These are phyloP conservation scores for Drosophila oshimai DNA, from an alignment of 1,140 invertebrate species.

Conservation along the genomic window DNA sequence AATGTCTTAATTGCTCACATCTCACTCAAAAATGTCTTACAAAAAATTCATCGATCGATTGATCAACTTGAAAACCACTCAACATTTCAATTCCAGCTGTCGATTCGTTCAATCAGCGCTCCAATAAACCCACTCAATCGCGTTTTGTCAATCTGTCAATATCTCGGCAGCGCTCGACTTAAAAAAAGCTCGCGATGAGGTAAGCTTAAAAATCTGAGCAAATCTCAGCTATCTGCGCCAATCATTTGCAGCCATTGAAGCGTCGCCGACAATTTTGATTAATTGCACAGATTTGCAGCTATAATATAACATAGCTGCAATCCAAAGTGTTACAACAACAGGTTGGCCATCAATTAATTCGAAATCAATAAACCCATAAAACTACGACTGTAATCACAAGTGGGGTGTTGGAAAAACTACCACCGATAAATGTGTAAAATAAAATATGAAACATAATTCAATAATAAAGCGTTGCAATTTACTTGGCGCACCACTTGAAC, in stretches of 20 bases:
- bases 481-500: slow-evolving; percentile 31
- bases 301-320: slow-evolving; percentile 9
- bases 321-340: slow-evolving; percentile 32
- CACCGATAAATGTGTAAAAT: slow-evolving; percentile 6
- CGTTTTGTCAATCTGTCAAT: slow-evolving; percentile 59
- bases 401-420: slow-evolving; percentile 14
- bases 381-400: neutral
- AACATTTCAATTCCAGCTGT: slow-evolving; percentile 36
- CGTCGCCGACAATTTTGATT: slow-evolving; percentile 39
- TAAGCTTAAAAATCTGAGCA: slow-evolving; percentile 29
- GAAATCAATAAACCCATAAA: slow-evolving; percentile 49
- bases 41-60: slow-evolving; percentile 6
- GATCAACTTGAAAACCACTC: slow-evolving; percentile 2
- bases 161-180: slow-evolving; percentile 29
- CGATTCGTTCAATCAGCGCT: slow-evolving; percentile 26
- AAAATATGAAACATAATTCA: slow-evolving; percentile 53
- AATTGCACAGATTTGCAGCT: slow-evolving; percentile 41
- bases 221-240: slow-evolving; percentile 19
- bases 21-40: neutral
- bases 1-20: neutral
- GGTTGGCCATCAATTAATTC: slow-evolving; percentile 38
- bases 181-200: slow-evolving; percentile 50
- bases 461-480: slow-evolving; percentile 55
- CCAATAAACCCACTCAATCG: slow-evolving; percentile 43
- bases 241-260: slow-evolving; percentile 25